A percentile compares a stretch with the other conserved stretches of the same genome.
These are phyloP conservation scores for Colaptes auratus DNA, from an alignment of 2,113 vertebrate species.

Conservation along the genomic window DNA sequence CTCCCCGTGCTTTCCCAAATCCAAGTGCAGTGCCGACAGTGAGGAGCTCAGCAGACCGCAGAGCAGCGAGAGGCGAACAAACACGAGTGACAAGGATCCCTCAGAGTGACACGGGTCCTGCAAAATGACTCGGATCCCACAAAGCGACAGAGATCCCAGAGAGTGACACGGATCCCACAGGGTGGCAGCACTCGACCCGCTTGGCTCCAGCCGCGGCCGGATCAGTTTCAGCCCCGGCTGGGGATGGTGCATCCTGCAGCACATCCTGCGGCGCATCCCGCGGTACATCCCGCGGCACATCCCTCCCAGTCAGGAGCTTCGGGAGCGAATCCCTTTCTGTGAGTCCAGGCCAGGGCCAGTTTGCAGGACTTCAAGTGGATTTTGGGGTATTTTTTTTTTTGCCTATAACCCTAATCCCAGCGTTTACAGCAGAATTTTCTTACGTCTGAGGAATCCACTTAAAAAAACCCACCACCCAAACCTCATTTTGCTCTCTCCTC, in stretches of 20 bases:
- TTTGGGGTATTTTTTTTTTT: background rate
- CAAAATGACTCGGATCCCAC: background rate
- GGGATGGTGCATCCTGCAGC: background rate
- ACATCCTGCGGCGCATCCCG: background rate
- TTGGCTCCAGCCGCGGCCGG: rapidly evolving
- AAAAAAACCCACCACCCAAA: too few relatives aligned
- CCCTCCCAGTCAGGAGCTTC: background rate
- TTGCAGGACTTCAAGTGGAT: background rate
- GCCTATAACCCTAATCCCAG: rapidly evolving
- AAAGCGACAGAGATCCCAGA: background rate
- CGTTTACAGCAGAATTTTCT: rapidly evolving
- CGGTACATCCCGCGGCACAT: background rate
- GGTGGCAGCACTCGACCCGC: conserved; percentile 46
- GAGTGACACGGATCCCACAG: conserved; percentile 36
- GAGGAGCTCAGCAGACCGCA: background rate
- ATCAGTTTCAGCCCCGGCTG: background rate
- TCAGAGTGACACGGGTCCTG: background rate
- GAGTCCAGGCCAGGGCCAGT: rapidly evolving
- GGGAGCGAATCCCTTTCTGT: rapidly evolving
- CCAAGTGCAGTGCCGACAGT: rapidly evolving
- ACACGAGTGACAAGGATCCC: background rate
- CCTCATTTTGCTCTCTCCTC: background rate
- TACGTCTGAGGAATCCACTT: background rate
- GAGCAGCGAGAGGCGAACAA: rapidly evolving
- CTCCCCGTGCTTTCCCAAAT: rapidly evolving